Base-by-base conservation (phyloP, 2,797 vertebrate genomes). In the Sciurus vulgaris region DNA sequence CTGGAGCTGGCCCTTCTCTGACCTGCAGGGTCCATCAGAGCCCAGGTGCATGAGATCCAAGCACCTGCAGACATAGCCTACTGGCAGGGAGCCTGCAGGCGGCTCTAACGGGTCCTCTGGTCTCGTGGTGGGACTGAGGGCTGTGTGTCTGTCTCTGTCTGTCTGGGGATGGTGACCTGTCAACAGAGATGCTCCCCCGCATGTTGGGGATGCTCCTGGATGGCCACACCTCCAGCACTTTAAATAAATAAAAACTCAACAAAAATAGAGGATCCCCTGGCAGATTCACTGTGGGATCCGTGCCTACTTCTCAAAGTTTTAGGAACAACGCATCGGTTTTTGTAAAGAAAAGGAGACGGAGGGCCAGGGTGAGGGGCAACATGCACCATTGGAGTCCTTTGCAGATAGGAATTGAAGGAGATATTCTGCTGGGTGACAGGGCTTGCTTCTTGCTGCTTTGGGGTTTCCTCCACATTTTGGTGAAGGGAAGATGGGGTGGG, bases 231-330 rank as follows among this genome's bases (percentile, higher is more conserved):
- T 61, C 13, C 33, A 44, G 33, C 13, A 13, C 49, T 59, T n/a
- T 0, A 0, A 70, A 77, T 61, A 67, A 86, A 82, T 51, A 90
- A 81, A 84, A 90, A 73, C 33, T 81, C 24, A 22, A 41, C 47
- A 5, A 74, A 72, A 94, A 41, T 2, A 3, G 11, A 59, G 18
- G 20, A 26, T 14, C 10, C 28, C 18, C 56, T 81, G 30, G 26
- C 1, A 4, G n/a, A 2, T 9, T 10, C 3, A 11, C 9, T 13
- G 38, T 1, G 0, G 74, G 26, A 18, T 70, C 73, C 44, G n/a
- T 6, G 35, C 35, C 3, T 1, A 12, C 15, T 14, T 72, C 84
- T 41, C 28, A 8, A 67, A 49, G 56, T 61, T 82, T n/a, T 30
- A 86, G 73, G 44, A 33, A 47, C 30, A 33, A 47, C 30, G 33